phyloP scores from a whole-genome alignment of 2,113 vertebrate genomes.

The Myotis davidii region DNA sequence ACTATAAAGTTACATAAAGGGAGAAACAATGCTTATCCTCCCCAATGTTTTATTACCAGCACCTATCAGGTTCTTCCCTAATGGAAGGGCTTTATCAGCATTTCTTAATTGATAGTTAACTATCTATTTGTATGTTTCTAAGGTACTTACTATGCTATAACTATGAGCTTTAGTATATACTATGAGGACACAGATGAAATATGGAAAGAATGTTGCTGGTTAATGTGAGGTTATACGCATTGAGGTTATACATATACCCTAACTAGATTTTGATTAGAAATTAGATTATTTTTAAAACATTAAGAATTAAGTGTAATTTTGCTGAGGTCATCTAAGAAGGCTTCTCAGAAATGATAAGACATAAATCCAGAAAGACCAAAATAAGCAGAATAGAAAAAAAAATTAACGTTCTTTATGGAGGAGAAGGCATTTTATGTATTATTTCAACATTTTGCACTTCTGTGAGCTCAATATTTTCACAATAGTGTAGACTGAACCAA shows the following conservation, averaged over 20 bases:
- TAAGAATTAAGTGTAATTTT: conserved; percentile 21
- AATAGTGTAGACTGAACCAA: neutral
- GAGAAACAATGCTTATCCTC: neutral
- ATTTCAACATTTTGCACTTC: neutral
- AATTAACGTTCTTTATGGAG: neutral
- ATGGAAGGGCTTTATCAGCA: neutral
- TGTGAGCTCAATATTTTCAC: neutral
- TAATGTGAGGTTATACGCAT: neutral
- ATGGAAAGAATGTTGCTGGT: neutral
- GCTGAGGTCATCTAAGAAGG: neutral
- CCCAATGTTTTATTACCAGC: neutral
- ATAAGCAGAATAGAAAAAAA: neutral
- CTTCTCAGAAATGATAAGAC: neutral
- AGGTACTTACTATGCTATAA: neutral
- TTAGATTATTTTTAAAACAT: conserved; percentile 9
- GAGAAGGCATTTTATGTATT: neutral
- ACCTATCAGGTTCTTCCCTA: neutral
- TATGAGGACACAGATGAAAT: neutral
- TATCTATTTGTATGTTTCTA: neutral
- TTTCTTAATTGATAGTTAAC: neutral
- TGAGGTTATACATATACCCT: neutral
- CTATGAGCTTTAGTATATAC: neutral
- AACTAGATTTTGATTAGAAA: neutral
- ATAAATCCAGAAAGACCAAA: neutral
- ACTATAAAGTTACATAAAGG: neutral